Evolutionary conservation across 2,888 invertebrate genomes (phyloP).

Genomic region (Megalurothrips usitatus): DNA sequence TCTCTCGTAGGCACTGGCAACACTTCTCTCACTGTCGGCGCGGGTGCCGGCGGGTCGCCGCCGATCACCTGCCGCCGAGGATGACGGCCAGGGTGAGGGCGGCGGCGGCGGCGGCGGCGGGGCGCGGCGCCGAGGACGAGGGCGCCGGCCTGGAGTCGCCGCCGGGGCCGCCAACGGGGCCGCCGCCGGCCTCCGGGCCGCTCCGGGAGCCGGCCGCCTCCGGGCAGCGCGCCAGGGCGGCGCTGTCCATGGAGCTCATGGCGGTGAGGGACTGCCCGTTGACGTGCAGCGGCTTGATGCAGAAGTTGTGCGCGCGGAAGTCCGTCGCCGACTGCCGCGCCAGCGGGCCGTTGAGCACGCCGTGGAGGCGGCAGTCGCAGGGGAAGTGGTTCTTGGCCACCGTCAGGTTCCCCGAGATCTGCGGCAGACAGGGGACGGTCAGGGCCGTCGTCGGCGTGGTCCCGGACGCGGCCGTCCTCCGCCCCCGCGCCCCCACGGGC

Average conservation of each 20-base stretch:
- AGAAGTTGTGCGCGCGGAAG: slow-evolving; percentile 71
- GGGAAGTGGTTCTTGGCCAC: slow-evolving; percentile 78
- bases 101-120: neutral
- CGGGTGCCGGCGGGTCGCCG: neutral
- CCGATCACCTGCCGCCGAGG: neutral
- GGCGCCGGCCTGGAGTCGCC: neutral
- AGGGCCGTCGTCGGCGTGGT: no score
- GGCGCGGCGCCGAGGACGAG: neutral
- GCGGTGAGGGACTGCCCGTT: slow-evolving; percentile 59
- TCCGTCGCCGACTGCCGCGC: slow-evolving; percentile 60
- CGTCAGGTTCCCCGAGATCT: slow-evolving; percentile 61
- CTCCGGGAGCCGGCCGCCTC: slow-evolving; percentile 60
- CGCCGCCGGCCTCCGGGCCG: slow-evolving; percentile 50
- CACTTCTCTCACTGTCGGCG: neutral
- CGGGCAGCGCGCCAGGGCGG: slow-evolving; percentile 61
- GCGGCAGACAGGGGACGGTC: neutral
- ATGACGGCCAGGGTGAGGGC: neutral
- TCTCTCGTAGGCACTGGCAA: no score
- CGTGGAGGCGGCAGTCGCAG: slow-evolving; percentile 78
- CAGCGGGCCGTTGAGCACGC: slow-evolving; percentile 69
- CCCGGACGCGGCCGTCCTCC: no score
- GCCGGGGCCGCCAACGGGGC: neutral
- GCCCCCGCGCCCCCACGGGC: no score
- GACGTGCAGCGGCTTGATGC: slow-evolving; percentile 79
- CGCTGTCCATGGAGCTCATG: slow-evolving; percentile 63